phyloP scores from a whole-genome alignment of 2,888 invertebrate species.

The Folsomia candida region DNA sequence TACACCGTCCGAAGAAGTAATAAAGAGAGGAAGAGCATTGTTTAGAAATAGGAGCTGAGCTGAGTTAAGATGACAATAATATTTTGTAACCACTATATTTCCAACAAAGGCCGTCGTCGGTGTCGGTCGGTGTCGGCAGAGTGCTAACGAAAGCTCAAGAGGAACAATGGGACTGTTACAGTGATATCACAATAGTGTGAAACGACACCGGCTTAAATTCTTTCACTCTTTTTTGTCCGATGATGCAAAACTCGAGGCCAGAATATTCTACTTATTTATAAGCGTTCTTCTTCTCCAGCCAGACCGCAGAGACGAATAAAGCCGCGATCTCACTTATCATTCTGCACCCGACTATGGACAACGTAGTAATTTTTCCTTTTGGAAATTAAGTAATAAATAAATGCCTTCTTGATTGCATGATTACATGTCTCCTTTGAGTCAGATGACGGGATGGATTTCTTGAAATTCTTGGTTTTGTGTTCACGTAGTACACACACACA shows the following conservation, averaged over 20 bases:
- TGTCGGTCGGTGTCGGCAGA: slow-evolving; percentile 16
- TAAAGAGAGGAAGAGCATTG: too few species aligned
- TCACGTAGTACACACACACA: too few species aligned
- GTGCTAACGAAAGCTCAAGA: slow-evolving; percentile 10
- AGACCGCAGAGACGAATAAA: background rate
- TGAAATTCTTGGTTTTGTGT: background rate
- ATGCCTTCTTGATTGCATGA: background rate
- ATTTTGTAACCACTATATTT: slow-evolving; percentile 10
- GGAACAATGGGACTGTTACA: slow-evolving; percentile 15
- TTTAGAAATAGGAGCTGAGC: background rate
- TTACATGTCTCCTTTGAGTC: background rate
- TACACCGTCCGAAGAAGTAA: too few species aligned
- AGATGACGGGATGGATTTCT: background rate
- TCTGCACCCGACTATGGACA: too few species aligned
- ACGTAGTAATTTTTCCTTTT: too few species aligned
- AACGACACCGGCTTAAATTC: slow-evolving; percentile 10
- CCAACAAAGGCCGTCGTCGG: slow-evolving; percentile 8
- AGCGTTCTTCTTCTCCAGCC: too few species aligned
- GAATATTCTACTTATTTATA: too few species aligned
- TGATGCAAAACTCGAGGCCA: too few species aligned
- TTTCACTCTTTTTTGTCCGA: too few species aligned
- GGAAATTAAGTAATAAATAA: too few species aligned
- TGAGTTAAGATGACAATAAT: slow-evolving; percentile 11
- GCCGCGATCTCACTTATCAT: too few species aligned
- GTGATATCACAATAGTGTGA: slow-evolving; percentile 11